Evolutionary conservation across 2,888 invertebrate species (phyloP), one percentile per base, ranked within the genome.

Genomic region (Ashinkailepas kermadecensis): DNA sequence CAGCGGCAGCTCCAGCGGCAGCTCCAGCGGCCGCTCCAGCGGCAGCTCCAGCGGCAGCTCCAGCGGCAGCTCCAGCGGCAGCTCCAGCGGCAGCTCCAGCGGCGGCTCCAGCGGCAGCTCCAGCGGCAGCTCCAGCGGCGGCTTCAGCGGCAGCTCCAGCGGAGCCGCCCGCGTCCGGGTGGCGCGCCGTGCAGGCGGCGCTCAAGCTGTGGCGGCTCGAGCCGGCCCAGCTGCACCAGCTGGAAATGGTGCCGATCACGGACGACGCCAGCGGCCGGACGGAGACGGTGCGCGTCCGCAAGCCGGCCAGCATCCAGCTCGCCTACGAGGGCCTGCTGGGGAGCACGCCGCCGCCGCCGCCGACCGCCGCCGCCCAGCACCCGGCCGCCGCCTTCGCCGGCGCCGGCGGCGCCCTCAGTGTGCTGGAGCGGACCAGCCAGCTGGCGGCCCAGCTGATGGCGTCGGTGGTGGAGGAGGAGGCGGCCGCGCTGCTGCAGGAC

Each of bases 291-390:
- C 54, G 8, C 2, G 64, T 59, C 1, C 80, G 67, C n/a, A 6
- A 18, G 80, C 54, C 54, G 15, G 23, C 25, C 25, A 12, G 13
- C 21, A 21, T 64, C 65, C 39, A 56, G 25, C 8, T 54, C 25
- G 67, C 54, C 54, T 80, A n/a, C 54, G 64, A 62, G 12, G 80
- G 39, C 54, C 80, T 62, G 39, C 80, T 8, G 80, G 54, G 18
- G 59, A 11, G 18, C 62, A 54, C 11, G 10, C 54, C 62, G 12
- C 21, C n/a, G 11, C 15, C 56, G 62, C 21, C 65, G 23, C 18
- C 23, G n/a, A 7, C 62, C 13, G 80, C n/a, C 18, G 23, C 18
- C 62, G 58, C 25, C 10, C 58, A 62, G n/a, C 21, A 78, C 11
- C 78, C 54, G 25, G 78, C 57, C 0, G 78, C 57, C 9, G 57